Conservation (phyloP, 2,113 vertebrate species). For the Cathartes aura region DNA sequence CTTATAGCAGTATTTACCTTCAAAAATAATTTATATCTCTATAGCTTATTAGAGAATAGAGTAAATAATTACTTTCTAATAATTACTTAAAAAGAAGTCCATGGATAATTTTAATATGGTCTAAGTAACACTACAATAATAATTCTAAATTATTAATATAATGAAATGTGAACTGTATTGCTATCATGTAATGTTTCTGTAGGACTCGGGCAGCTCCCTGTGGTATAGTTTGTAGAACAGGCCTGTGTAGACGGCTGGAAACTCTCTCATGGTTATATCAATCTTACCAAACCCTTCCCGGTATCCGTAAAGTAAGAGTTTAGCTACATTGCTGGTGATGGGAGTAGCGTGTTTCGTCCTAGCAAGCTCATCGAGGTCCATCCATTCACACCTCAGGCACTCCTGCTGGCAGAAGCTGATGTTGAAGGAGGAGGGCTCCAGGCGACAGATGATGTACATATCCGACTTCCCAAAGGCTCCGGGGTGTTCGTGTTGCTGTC, state of each 20-base stretch:
- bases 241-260: conserved; percentile 86
- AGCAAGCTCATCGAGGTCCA: conserved; percentile 82
- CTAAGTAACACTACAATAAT: background rate
- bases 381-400: conserved; percentile 90
- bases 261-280: conserved; percentile 84
- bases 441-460: conserved; percentile 91
- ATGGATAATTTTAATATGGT: background rate
- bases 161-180: conserved; percentile 51
- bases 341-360: conserved; percentile 76
- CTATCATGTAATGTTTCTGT: conserved; percentile 28
- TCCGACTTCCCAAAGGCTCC: conserved; percentile 92
- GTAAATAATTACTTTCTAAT: background rate
- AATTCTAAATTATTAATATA: conserved; percentile 1
- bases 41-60: conserved; percentile 8
- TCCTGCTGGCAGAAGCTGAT: conserved; percentile 90
- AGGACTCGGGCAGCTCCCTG: conserved; percentile 78
- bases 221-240: conserved; percentile 90
- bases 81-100: background rate
- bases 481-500: conserved; percentile 90
- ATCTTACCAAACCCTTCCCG: conserved; percentile 84
- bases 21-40: conserved; percentile 26
- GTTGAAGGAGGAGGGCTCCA: conserved; percentile 83
- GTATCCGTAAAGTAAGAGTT: conserved; percentile 85
- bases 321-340: conserved; percentile 85
- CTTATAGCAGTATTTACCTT: conserved; percentile 32